Percentiles rank a stretch among this genome's conserved stretches.
Conservation (phyloP, 1,140 invertebrate species). For the Habropoda laboriosa region DNA sequence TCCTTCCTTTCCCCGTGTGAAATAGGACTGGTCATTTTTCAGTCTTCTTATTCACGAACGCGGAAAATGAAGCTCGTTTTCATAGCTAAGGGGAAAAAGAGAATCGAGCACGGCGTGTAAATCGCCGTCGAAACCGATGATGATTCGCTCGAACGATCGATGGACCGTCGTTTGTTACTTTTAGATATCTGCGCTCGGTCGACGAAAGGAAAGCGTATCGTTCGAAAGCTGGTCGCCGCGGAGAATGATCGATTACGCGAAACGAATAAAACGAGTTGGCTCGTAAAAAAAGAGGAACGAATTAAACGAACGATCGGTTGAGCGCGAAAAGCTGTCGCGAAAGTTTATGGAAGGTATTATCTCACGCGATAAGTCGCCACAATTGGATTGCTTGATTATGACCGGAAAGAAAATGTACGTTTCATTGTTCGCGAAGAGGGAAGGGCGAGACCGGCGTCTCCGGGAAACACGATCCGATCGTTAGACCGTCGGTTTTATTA, state of each 20-base stretch:
- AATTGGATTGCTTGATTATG: slow-evolving; percentile 64
- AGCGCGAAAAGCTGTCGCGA: slow-evolving; percentile 58
- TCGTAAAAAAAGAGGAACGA: slow-evolving; percentile 25
- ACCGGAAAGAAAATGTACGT: slow-evolving; percentile 65
- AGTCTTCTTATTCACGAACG: slow-evolving; percentile 14
- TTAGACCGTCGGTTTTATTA: slow-evolving; percentile 67
- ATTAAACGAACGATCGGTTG: slow-evolving; percentile 35
- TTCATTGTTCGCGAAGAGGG: slow-evolving; percentile 64
- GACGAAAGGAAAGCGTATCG: background rate
- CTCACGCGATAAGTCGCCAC: slow-evolving; percentile 36
- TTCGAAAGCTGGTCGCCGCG: background rate
- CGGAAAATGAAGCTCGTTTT: slow-evolving; percentile 16
- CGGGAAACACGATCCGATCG: slow-evolving; percentile 66
- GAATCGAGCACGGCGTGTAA: background rate
- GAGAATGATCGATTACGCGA: slow-evolving; percentile 9
- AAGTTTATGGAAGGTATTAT: slow-evolving; percentile 60
- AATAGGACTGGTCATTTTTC: slow-evolving; percentile 11
- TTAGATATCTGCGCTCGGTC: too few relatives aligned
- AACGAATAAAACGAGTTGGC: slow-evolving; percentile 10
- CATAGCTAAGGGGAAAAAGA: background rate
- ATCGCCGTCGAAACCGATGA: background rate
- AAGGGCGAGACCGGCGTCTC: slow-evolving; percentile 59
- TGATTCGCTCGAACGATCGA: background rate
- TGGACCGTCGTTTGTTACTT: background rate
- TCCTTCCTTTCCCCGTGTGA: background rate